Evolutionary conservation across 2,888 invertebrate genomes (phyloP), one percentile per base, ranked within the genome.

Genomic region (Ptilodon capucinus): DNA sequence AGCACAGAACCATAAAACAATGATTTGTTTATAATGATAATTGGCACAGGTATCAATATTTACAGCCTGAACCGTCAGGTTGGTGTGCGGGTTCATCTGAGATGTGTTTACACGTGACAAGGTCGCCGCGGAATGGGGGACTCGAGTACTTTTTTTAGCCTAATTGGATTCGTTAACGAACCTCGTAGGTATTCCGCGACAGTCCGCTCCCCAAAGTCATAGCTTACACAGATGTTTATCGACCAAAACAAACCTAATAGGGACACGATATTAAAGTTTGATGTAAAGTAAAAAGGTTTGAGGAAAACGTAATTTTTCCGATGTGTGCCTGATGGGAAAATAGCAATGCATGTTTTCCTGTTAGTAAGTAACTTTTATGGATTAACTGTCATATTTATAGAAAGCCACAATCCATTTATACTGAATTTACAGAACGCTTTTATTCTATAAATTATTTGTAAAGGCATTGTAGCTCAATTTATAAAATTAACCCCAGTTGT

Each of bases 1-100:
- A 40, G 40, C 50, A 57, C 50, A 50, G 40, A 25, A 25, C 25
- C 50, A 40, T 36, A 42, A 50, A 57, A 67, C 68, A 67, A 65
- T 67, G 41, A 59, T 64, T 65, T 64, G 58, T 65, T 65, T 63
- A 56, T 67, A 58, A 36, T 44, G 49, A 63, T 57, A 56, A 66
- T 58, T 67, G 67, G 58, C 56, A 61, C 54, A 64, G 56, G 56
- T 50, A 53, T 44, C 38, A 44, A 47, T 47, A 50, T 50, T 62
- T 49, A 53, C 52, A 25, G 39, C 25, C 23, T 16, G 7, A 21
- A 0, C 23, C 8, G 9, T 25, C 25, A 14, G 19, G 21, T 16
- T 39, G 38, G n/a, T 38, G 38, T 1, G 19, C 38, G 6, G 19
- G 19, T 21, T n/a, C 38, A 1, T n/a, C 38, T 19, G 19, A 11